Base-by-base conservation (phyloP, 2,888 invertebrate species). In the Callinectes sapidus region DNA sequence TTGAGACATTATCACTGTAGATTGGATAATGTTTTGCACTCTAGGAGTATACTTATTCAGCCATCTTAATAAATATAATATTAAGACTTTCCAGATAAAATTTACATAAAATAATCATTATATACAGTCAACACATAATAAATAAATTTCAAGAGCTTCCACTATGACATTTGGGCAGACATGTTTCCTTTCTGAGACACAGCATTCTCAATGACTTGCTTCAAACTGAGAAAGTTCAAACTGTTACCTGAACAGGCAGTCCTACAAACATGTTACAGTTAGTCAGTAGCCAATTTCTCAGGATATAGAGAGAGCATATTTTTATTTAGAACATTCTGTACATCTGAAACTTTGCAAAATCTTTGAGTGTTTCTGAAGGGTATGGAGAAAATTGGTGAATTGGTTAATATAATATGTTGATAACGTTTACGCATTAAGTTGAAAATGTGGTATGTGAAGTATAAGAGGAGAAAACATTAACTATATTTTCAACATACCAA, bases 31-130 rank as follows among this genome's bases (percentile, higher is more conserved):
- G 92, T 89, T 93, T 93, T 93, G 92, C 92, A 93, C 92, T 93
- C 92, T 93, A 93, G 92, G 92, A 93, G 92, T 93, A 93, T 93
- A 93, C 92, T 93, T 93, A 93, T 93, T 93, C 92, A 93, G 89
- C 92, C 92, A 93, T 93, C 92, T 91, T 93, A 93, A 93, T 93
- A 93, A 93, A 93, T 93, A 93, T 93, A 93, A 93, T 93, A 93
- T 93, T 93, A 90, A 93, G 92, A 93, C 92, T 93, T 91, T 93
- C 91, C 92, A 93, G 92, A 93, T 93, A 93, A 93, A 93, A 93
- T 93, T 93, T 93, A 93, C 92, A 93, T 93, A 93, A 93, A 93
- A 93, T 93, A 93, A 93, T 93, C 90, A 91, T 91, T 93, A 93
- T 93, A 90, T 93, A 93, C 92, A 93, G 89, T 93, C 88, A 93